Conservation (phyloP, 2,888 invertebrate species). For the Cataglyphis cursor region DNA sequence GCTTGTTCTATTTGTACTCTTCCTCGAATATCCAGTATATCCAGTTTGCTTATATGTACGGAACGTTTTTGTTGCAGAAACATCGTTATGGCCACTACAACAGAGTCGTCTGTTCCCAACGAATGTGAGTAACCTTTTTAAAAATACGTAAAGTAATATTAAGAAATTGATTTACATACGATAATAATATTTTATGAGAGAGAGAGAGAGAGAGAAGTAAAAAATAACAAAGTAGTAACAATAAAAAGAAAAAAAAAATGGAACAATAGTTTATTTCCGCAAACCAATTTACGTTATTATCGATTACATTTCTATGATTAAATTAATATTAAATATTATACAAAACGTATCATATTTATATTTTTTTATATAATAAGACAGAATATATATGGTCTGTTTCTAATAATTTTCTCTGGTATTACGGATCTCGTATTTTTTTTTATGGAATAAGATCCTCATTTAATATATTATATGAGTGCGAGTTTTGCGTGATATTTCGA, state of each 20-base stretch:
- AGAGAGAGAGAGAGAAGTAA: background rate
- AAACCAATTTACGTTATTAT: background rate
- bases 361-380: background rate
- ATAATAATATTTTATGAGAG: background rate
- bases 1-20: background rate
- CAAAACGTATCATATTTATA: background rate
- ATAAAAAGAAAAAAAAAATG: background rate
- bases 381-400: background rate
- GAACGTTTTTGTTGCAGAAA: slow-evolving; percentile 60
- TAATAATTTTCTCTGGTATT: background rate
- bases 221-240: background rate
- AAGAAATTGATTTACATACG: background rate
- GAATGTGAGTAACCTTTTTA: slow-evolving; percentile 77
- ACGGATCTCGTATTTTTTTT: background rate
- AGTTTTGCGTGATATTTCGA: slow-evolving; percentile 24
- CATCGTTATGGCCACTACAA: slow-evolving; percentile 77
- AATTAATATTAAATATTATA: background rate
- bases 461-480: background rate
- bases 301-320: background rate
- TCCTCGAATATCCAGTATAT: background rate
- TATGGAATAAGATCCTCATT: background rate
- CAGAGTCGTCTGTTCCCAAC: slow-evolving; percentile 74
- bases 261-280: background rate
- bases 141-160: slow-evolving; percentile 8
- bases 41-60: background rate